Conservation (phyloP, 2,888 invertebrate genomes). For the Drosophila meridiana region DNA sequence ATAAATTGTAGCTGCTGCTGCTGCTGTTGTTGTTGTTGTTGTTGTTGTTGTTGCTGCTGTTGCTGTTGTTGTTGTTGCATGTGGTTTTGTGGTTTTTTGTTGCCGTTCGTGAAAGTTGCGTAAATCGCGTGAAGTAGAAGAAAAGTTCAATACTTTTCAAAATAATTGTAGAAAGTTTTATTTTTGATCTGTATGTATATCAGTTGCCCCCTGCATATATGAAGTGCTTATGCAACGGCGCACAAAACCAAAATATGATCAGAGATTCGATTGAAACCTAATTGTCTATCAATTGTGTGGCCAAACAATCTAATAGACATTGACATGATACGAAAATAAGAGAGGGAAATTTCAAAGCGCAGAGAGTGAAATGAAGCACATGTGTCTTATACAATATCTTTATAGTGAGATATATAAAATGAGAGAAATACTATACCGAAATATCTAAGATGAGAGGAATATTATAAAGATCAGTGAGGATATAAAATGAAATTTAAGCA, state of each 20-base stretch:
- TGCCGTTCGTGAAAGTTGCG: slow-evolving; percentile 78
- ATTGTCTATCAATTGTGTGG: slow-evolving; percentile 66
- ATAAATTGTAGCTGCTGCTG: slow-evolving; percentile 60
- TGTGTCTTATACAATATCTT: background rate
- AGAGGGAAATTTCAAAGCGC: slow-evolving; percentile 9
- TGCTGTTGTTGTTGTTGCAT: slow-evolving; percentile 22
- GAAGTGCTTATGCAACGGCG: slow-evolving; percentile 53
- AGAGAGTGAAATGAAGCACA: background rate
- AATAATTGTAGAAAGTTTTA: slow-evolving; percentile 77
- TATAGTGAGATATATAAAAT: background rate
- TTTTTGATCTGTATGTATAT: slow-evolving; percentile 34
- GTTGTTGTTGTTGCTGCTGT: slow-evolving; percentile 28
- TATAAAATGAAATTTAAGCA: too few species aligned
- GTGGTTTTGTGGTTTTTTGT: slow-evolving; percentile 53
- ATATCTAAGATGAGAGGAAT: too few species aligned
- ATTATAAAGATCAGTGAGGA: background rate
- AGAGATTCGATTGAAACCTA: slow-evolving; percentile 61
- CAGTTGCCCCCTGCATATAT: slow-evolving; percentile 26
- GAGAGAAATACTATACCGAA: background rate
- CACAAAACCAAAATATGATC: slow-evolving; percentile 15
- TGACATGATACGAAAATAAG: slow-evolving; percentile 32
- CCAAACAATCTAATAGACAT: slow-evolving; percentile 43
- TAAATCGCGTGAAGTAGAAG: slow-evolving; percentile 80
- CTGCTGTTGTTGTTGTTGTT: slow-evolving; percentile 34
- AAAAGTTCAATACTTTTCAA: slow-evolving; percentile 78